Conservation (phyloP, 1,140 invertebrate genomes). For the Galleria mellonella region DNA sequence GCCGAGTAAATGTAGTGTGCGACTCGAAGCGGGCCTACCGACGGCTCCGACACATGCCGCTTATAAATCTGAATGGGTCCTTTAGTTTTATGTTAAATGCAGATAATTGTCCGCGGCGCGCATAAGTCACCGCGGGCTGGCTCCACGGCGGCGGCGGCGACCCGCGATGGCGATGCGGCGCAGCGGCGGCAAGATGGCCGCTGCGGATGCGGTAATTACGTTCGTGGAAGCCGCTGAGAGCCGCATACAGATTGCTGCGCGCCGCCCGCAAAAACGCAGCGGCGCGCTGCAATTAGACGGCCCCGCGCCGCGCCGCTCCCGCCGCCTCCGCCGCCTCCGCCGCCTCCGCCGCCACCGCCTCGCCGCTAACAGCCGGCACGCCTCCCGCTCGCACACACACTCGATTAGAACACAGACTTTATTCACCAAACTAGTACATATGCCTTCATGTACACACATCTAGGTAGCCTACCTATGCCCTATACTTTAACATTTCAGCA, state of each 20-base stretch:
- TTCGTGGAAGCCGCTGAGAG: constrained; percentile 47
- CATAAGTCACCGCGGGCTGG: constrained; percentile 25
- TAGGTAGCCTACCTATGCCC: too few relatives aligned
- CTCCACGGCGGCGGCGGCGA: too few relatives aligned
- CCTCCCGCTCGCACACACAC: too few relatives aligned
- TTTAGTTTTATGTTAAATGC: constrained; percentile 34
- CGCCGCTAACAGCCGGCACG: too few relatives aligned
- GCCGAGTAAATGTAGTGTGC: too few relatives aligned
- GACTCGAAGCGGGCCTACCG: too few relatives aligned
- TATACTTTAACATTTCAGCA: too few relatives aligned
- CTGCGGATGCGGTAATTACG: constrained; percentile 58
- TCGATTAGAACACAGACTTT: too few relatives aligned
- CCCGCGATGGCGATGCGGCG: background rate
- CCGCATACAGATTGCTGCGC: constrained; percentile 37
- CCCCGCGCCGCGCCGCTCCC: constrained; percentile 3
- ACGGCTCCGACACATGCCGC: too few relatives aligned
- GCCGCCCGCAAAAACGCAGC: constrained; percentile 35
- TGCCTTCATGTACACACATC: too few relatives aligned
- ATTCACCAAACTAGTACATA: too few relatives aligned
- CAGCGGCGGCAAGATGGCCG: constrained; percentile 45
- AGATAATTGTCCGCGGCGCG: constrained; percentile 31
- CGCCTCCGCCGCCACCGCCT: constrained; percentile 9
- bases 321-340: constrained; percentile 12
- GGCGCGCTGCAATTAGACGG: constrained; percentile 35
- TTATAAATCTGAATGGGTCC: background rate